Evolutionary conservation across 2,888 invertebrate genomes (phyloP).

Genomic region (Watsonalla cultraria): DNA sequence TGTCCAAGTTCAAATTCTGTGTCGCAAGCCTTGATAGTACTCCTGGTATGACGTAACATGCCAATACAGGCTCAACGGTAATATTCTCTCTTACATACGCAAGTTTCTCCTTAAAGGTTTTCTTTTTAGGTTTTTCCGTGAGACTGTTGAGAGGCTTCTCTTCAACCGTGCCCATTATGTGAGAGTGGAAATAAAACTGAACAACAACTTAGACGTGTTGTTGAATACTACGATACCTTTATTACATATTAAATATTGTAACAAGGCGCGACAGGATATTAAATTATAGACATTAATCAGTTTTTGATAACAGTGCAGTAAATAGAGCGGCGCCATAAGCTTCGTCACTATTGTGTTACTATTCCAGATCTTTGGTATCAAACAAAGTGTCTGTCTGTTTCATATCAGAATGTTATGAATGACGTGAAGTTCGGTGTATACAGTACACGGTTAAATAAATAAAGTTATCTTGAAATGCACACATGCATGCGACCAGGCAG

Average conservation of each 20-base stretch:
- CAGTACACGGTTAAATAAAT: too few species aligned
- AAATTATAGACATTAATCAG: constrained; percentile 1
- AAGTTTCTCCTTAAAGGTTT: constrained; percentile 62
- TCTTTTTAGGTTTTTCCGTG: constrained; percentile 30
- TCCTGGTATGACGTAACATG: constrained; percentile 81
- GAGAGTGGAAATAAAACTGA: constrained; percentile 19
- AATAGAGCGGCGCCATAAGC: not conserved
- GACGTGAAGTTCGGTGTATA: too few species aligned
- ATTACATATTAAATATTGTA: constrained; percentile 31
- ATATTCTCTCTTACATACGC: constrained; percentile 74
- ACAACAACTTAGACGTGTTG: constrained; percentile 1
- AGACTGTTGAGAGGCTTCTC: constrained; percentile 45
- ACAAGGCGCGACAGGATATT: constrained; percentile 11
- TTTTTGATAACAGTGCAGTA: not conserved
- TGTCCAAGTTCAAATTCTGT: constrained; percentile 90
- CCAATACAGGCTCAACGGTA: constrained; percentile 82
- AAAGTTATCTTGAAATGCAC: too few species aligned
- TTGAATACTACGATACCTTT: constrained; percentile 14
- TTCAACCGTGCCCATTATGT: constrained; percentile 45
- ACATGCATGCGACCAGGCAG: too few species aligned
- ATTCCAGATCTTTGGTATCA: too few species aligned
- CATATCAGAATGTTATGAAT: too few species aligned
- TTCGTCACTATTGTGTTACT: too few species aligned
- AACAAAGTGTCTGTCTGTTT: too few species aligned
- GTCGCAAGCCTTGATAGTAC: constrained; percentile 85